Percentiles rank a stretch among this genome's conserved stretches.
Conservation (phyloP, 2,113 vertebrate genomes). For the Leptobrachium ailaonicum region DNA sequence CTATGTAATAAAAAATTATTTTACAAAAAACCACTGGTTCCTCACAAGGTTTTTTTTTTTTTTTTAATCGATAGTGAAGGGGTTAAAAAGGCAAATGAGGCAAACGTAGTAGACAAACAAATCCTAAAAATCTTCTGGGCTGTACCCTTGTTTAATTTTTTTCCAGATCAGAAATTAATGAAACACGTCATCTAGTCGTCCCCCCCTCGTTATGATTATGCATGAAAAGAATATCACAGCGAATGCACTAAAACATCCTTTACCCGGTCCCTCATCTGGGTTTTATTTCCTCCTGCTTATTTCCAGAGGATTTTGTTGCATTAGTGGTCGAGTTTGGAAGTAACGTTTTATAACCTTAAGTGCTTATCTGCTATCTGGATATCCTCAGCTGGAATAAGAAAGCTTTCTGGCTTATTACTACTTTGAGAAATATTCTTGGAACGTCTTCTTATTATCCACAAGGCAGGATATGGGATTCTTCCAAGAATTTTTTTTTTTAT, state of each 20-base stretch:
- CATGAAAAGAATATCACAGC: too few species aligned
- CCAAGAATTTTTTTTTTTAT: slow-evolving; percentile 9
- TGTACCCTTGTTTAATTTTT: too few species aligned
- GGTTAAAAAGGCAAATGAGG: too few species aligned
- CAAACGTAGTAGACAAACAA: too few species aligned
- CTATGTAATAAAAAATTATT: too few species aligned
- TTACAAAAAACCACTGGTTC: too few species aligned
- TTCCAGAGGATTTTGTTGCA: neutral
- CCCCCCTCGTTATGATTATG: too few species aligned
- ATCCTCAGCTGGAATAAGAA: slow-evolving; percentile 53
- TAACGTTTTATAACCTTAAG: slow-evolving; percentile 6
- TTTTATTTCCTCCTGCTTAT: slow-evolving; percentile 11
- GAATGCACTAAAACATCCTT: neutral
- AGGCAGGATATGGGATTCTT: slow-evolving; percentile 38
- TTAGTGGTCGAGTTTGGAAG: slow-evolving; percentile 3
- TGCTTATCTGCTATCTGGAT: slow-evolving; percentile 42
- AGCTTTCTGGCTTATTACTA: slow-evolving; percentile 48
- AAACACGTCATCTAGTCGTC: too few species aligned
- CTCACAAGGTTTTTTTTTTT: too few species aligned
- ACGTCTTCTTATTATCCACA: slow-evolving; percentile 40
- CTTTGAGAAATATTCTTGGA: slow-evolving; percentile 56
- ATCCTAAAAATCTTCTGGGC: too few species aligned
- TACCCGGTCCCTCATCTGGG: slow-evolving; percentile 1
- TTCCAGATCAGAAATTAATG: too few species aligned
- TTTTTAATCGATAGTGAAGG: too few species aligned